Evolutionary conservation across 2,113 vertebrate genomes (phyloP).

Genomic region (Gallinago paraguaiae): DNA sequence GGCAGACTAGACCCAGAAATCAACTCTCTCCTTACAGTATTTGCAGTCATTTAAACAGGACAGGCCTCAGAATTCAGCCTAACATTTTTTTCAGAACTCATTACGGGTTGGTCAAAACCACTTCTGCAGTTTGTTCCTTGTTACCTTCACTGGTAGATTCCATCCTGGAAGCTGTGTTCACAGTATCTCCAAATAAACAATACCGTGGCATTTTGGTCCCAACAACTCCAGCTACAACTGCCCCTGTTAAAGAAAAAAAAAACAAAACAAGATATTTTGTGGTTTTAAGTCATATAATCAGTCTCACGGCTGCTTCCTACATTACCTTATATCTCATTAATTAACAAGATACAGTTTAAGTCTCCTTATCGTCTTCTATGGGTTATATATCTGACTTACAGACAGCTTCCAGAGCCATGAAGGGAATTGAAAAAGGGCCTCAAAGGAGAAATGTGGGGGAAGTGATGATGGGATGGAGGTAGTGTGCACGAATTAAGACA

Average conservation of each 20-base stretch:
- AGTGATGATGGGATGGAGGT: not conserved
- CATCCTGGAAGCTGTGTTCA: conserved; percentile 91
- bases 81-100: not conserved
- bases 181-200: conserved; percentile 90
- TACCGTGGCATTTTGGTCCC: conserved; percentile 93
- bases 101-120: not conserved
- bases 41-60: not conserved
- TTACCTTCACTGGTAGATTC: conserved; percentile 89
- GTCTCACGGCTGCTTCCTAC: not conserved
- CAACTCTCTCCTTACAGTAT: not conserved
- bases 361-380: not conserved
- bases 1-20: not conserved
- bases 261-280: not conserved
- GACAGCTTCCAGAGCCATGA: not conserved
- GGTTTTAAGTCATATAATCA: not conserved
- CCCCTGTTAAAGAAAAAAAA: conserved; percentile 67
- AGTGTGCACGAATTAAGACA: not conserved
- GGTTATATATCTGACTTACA: not conserved
- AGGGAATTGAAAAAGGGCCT: not conserved
- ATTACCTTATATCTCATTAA: not conserved
- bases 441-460: not conserved
- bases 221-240: conserved; percentile 89
- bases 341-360: not conserved
- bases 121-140: not conserved
- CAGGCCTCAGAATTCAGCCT: not conserved